Evolutionary conservation across 92 coral and sea anemone species (phyloP), one percentile per base, ranked within the genome.

Genomic region (Epizoanthus stellaris): DNA sequence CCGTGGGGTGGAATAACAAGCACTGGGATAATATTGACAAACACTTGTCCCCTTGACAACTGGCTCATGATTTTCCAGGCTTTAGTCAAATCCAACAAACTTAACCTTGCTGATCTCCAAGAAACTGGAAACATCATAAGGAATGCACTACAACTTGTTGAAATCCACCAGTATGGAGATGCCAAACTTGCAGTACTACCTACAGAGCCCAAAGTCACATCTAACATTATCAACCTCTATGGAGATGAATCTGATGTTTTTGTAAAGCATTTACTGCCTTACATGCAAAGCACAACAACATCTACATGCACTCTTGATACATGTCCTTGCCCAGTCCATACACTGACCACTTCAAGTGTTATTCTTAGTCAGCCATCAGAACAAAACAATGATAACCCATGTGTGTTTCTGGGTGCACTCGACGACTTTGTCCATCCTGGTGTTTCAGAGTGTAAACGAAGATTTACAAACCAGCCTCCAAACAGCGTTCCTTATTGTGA

Each of bases 1-100:
- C 92, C 92, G 8, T 85, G 92, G 89, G 87, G 89, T 54, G 92
- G 92, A 47, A 75, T 60, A 52, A 64, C 82, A 11, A 80, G 53
- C n/a, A 80, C 73, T 47, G 87, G 92, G 10, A 56, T 89, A 14
- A 62, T 63, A 65, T 25, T 85, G 36, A 64, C 76, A 54, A 85
- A 89, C 69, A 89, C 87, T 8, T 89, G 89, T 43, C 89, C 92
- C 4, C 8, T 89, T 38, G 92, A 89, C 64, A 89, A 89, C 54
- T 89, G 89, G 92, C 86, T 89, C 12, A 89, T 89, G 82, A 85
- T 89, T 70, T 67, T 89, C 59, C 89, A 89, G 73, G 92, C 84
- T 16, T 63, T 89, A 13, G 39, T 85, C 40, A 80, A 73, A 71
- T 79, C 69, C 30, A 74, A 80, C 56, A 85, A 71, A 21, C 57